These are phyloP conservation scores for Odontocolon sp. DNA, from an alignment of 2,888 invertebrate genomes.

Conservation along the genomic window DNA sequence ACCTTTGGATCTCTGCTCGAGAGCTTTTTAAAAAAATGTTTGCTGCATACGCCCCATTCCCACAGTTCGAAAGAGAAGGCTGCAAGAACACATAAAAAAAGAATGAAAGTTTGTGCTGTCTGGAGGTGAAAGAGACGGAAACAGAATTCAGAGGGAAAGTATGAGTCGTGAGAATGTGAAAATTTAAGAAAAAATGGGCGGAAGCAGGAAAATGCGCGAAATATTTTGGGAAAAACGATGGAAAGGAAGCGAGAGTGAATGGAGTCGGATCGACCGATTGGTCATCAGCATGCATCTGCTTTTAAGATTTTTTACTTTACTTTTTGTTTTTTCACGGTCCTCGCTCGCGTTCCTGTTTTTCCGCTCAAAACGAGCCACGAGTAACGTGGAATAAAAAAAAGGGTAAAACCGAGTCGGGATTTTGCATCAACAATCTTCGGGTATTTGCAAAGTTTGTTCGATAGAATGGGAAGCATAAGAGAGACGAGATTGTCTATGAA, in stretches of 20 bases:
- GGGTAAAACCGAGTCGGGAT: neutral
- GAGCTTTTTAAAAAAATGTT: conserved; percentile 3
- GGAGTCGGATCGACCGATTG: conserved; percentile 29
- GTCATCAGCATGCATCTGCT: conserved; percentile 47
- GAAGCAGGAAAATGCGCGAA: neutral
- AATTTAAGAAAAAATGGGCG: conserved; percentile 1
- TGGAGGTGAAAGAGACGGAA: neutral
- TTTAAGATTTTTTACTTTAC: conserved; percentile 39
- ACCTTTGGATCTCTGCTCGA: neutral
- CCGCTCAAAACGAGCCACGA: neutral
- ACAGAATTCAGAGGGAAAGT: conserved; percentile 6
- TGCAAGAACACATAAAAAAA: neutral
- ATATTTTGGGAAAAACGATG: neutral
- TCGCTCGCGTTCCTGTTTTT: neutral
- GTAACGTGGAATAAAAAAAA: conserved; percentile 5
- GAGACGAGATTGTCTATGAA: neutral
- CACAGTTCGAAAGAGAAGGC: neutral
- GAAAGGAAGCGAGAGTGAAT: conserved; percentile 30
- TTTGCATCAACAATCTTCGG: neutral
- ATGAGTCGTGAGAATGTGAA: conserved; percentile 4
- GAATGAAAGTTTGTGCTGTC: neutral
- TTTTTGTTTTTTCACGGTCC: neutral
- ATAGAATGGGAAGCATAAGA: neutral
- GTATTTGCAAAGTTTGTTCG: neutral
- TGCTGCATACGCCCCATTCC: neutral